These are phyloP conservation scores for Galaxias olidus DNA, from an alignment of 2,797 vertebrate genomes.

Conservation along the genomic window DNA sequence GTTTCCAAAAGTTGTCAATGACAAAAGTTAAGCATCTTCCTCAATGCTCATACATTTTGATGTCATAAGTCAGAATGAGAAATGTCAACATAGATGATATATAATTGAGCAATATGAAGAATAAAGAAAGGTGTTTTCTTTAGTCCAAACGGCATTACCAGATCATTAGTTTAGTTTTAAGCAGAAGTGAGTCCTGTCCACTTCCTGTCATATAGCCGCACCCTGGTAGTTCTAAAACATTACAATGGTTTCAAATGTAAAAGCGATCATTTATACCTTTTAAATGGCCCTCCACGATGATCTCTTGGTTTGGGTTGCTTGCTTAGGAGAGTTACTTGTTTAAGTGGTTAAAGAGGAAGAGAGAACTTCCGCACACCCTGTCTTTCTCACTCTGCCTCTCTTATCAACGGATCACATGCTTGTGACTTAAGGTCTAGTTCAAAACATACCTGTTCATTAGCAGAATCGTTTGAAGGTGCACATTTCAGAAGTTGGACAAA, in stretches of 20 bases:
- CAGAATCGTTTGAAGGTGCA: too few relatives aligned
- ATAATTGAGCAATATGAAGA: background rate
- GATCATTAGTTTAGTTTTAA: background rate
- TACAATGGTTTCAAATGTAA: background rate
- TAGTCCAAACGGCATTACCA: background rate
- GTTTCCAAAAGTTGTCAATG: too few relatives aligned
- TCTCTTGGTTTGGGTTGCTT: conserved; percentile 18
- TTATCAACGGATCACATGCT: conserved; percentile 2
- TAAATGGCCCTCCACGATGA: conserved; percentile 2
- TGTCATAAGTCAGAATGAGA: background rate
- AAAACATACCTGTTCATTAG: too few relatives aligned
- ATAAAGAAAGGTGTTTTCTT: background rate
- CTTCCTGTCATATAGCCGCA: background rate
- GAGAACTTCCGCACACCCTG: conserved; percentile 40
- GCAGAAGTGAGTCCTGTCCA: conserved; percentile 1
- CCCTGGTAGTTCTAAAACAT: background rate
- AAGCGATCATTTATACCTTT: conserved; percentile 1
- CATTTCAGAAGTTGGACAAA: too few relatives aligned
- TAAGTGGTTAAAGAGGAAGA: conserved; percentile 26
- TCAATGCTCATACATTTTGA: too few relatives aligned
- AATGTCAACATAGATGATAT: background rate
- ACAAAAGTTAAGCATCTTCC: too few relatives aligned
- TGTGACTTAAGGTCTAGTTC: background rate
- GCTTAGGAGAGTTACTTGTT: conserved; percentile 11
- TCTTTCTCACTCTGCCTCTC: background rate